Evolutionary conservation across 2,888 invertebrate species (phyloP), one percentile per base, ranked within the genome.

Genomic region (Dynastes hyllus): DNA sequence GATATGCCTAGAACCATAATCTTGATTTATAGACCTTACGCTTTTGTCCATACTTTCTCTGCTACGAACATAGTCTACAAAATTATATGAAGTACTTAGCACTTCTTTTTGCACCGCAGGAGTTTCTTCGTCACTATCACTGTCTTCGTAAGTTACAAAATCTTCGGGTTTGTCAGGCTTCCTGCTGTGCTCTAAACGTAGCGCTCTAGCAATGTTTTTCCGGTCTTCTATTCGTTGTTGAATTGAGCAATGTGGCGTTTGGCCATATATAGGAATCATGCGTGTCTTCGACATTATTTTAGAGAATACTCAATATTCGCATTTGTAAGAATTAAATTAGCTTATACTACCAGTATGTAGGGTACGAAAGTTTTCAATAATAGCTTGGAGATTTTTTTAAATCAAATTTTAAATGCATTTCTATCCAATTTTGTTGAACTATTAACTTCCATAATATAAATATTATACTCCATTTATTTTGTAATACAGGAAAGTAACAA

Each of bases 91-190:
- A 0, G 95, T 95, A 83, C 92, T 93, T 29, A 96, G 90, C 80
- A 93, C 93, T 82, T 92, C 93, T 85, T 93, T 93, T 84, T 94
- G 93, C 84, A 94, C 93, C 5, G 93, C 91, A 0, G 93, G 91
- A 0, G 95, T 94, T 84, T 96, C 96, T 83, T 96, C 95, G 81
- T 96, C 96, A 80, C 95, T 96, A 82, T 96, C 96, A 79, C 95
- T 95, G 85, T 96, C 96, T 32, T 96, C 96, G 86, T 97, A 97
- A 81, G 95, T 95, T 9, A 97, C 95, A 89, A 97, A 97, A 89
- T 97, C 97, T 86, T 97, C 96, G 0, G 95, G 95, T 86, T 96
- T 96, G 83, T 96, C 96, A 0, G 96, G 94, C 85, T 96, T 96
- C 61, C 95, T 90, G 82, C 93, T 93, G 84, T 94, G 92, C 73